A percentile compares a stretch with the other conserved stretches of the same genome.
Evolutionary conservation across 1,140 invertebrate genomes (phyloP).

Genomic region (Dryas iulia): DNA sequence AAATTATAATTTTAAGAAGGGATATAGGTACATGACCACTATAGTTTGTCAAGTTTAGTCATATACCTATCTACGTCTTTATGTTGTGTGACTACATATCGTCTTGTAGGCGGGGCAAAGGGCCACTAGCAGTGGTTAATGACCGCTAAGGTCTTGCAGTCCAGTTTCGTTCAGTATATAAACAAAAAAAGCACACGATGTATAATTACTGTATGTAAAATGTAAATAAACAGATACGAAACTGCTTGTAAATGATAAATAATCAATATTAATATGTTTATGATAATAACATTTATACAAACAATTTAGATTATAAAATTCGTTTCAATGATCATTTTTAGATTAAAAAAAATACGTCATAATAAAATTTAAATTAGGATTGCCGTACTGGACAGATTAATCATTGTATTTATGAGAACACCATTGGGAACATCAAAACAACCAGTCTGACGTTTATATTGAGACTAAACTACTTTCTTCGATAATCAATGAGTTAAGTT

Average conservation of each 20-base stretch:
- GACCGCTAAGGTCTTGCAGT: conserved; percentile 38
- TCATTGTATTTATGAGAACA: too few species aligned
- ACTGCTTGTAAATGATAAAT: not conserved
- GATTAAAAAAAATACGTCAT: not conserved
- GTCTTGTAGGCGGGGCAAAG: conserved; percentile 43
- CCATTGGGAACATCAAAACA: too few species aligned
- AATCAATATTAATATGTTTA: not conserved
- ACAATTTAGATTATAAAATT: conserved; percentile 1
- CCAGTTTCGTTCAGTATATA: conserved; percentile 22
- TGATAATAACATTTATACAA: not conserved
- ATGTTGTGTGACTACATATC: conserved; percentile 11
- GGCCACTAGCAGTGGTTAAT: conserved; percentile 47
- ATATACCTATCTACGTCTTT: not conserved
- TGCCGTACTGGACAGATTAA: too few species aligned
- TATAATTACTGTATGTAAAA: not conserved
- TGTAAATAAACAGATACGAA: not conserved
- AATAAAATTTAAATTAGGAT: too few species aligned
- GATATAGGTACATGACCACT: too few species aligned
- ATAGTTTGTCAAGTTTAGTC: not conserved
- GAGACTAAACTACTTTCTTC: too few species aligned
- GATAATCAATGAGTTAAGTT: too few species aligned
- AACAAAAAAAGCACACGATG: not conserved
- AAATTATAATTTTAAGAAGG: too few species aligned
- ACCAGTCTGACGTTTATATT: too few species aligned
- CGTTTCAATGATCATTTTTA: not conserved